Evolutionary conservation across 2,113 vertebrate genomes (phyloP).

Genomic region (Balaeniceps rex): DNA sequence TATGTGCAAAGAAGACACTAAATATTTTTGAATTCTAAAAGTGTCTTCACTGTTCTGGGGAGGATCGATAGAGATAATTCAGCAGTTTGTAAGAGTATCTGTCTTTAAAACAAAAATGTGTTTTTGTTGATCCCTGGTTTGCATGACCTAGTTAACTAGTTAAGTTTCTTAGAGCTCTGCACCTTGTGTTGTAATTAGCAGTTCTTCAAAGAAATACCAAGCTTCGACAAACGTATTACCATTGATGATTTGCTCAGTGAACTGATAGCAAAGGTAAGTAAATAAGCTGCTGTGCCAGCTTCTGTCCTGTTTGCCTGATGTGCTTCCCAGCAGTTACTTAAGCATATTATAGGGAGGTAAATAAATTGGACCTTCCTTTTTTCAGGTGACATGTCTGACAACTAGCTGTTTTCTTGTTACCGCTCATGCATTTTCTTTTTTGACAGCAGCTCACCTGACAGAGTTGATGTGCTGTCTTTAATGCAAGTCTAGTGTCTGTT

Average conservation of each 20-base stretch:
- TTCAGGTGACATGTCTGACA: neutral
- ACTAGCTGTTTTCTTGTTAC: conserved; percentile 1
- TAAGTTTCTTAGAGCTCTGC: neutral
- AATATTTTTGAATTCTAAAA: neutral
- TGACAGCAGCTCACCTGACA: neutral
- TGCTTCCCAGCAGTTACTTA: neutral
- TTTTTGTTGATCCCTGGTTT: neutral
- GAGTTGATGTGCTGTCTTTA: neutral
- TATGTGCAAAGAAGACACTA: neutral
- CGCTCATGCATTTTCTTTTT: neutral
- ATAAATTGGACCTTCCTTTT: neutral
- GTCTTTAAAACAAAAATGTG: neutral
- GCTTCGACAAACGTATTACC: neutral
- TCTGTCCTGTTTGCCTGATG: neutral
- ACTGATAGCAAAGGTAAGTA: neutral
- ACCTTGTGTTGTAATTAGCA: neutral
- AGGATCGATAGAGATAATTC: neutral
- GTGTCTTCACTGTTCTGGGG: neutral
- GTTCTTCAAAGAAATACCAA: neutral
- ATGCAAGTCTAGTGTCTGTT: neutral
- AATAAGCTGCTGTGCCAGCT: neutral
- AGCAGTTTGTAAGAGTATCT: neutral
- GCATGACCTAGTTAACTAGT: neutral
- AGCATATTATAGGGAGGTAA: neutral
- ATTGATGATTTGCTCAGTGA: neutral